Conservation (phyloP, 2,888 invertebrate genomes). For the Eueremaeus valkanovi region DNA sequence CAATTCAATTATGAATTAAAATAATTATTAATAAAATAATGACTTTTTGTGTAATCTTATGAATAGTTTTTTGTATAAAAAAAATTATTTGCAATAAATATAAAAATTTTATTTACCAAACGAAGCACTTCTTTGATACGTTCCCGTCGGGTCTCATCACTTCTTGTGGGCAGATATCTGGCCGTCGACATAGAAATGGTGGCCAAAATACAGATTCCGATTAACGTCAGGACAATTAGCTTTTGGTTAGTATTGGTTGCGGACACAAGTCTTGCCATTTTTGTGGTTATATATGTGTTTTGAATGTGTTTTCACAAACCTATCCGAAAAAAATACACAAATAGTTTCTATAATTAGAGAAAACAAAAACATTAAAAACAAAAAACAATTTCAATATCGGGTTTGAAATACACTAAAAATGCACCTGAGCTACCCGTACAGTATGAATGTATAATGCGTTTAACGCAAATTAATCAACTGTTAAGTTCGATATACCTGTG, state of each 20-base stretch:
- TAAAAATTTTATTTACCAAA: background rate
- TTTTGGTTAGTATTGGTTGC: background rate
- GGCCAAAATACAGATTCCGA: constrained; percentile 16
- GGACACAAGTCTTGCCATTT: constrained; percentile 4
- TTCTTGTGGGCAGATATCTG: constrained; percentile 21
- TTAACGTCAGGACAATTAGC: background rate
- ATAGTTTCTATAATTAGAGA: background rate
- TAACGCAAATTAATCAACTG: too few species aligned
- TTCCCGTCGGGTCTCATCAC: constrained; percentile 21
- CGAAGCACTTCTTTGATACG: constrained; percentile 20
- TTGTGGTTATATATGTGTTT: background rate
- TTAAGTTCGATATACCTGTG: too few species aligned
- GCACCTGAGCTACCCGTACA: too few species aligned
- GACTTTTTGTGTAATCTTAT: too few species aligned
- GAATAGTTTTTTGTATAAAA: too few species aligned
- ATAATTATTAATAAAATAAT: too few species aligned
- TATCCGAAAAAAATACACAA: background rate
- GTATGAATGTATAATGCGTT: too few species aligned
- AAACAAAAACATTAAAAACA: background rate
- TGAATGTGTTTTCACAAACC: background rate
- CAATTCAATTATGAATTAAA: too few species aligned
- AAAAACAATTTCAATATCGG: background rate
- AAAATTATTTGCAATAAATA: too few species aligned
- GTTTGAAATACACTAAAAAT: background rate
- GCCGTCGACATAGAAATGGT: background rate